Evolutionary conservation across 1,140 invertebrate species (phyloP), one percentile per base, ranked within the genome.

Genomic region (Helicoverpa zea): DNA sequence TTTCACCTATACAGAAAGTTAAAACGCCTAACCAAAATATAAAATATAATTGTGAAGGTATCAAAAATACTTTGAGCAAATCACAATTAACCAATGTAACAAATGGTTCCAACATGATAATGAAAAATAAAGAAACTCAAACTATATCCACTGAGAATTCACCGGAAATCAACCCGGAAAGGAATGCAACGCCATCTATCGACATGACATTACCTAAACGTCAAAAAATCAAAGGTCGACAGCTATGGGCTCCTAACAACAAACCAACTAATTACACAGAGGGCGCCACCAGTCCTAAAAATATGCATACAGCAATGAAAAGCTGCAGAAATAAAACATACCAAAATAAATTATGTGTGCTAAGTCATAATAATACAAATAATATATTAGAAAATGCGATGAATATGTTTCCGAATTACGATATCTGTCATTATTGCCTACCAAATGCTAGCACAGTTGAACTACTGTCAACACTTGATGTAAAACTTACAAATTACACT

Each of bases 401-500:
- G 23, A 47, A 47, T 49, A 47, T 3, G 3, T 49, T 66, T 47
- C 30, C 30, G 9, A 49, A 66, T 18, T 2, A 14, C 1, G 18
- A 66, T 3, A 49, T 66, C 4, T 66, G 64, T 49, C 63, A 66
- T 13, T 66, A 47, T 47, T 66, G 63, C n/a, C 14, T 66, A 10
- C 63, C 63, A 47, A 47, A 66, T n/a, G 30, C 63, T 4, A n/a
- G 35, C 13, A 47, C 16, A 16, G 7, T 10, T 1, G 30, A 66
- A 16, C 35, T 47, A 2, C 11, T 66, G 11, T 35, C 63, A 66
- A 66, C 63, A 47, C 11, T 66, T 4, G 63, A 66, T 10, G 16
- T n/a, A 16, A 66, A 66, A 47, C 35, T 66, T 47, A 13, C 11
- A 11, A 43, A 66, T n/a, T 66, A 66, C 14, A 66, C 63, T 47